Percentiles rank a stretch among this genome's conserved stretches.
Evolutionary conservation across 2,888 invertebrate genomes (phyloP).

Genomic region (Uloborus plumipes): DNA sequence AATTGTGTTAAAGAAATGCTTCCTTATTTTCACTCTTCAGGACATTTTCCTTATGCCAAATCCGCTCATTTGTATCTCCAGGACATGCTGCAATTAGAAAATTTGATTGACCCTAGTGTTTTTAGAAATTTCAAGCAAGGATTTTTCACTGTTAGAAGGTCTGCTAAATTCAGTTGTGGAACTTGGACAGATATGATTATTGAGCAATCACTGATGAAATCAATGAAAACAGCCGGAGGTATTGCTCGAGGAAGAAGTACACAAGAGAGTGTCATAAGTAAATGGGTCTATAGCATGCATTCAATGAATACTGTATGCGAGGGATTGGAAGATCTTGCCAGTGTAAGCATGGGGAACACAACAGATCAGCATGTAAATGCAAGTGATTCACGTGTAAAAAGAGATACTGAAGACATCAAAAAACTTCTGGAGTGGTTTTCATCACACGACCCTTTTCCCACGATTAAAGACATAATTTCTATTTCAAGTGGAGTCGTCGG

Average conservation of each 20-base stretch:
- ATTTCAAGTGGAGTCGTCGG: conserved; percentile 21
- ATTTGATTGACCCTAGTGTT: too few species aligned
- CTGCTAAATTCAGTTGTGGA: too few species aligned
- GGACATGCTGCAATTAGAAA: too few species aligned
- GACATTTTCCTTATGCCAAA: conserved; percentile 19
- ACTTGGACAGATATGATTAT: too few species aligned
- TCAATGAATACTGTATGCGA: conserved; percentile 11
- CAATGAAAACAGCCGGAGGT: conserved; percentile 20
- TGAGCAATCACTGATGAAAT: conserved; percentile 14
- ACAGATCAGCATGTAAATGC: conserved; percentile 24
- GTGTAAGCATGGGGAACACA: neutral
- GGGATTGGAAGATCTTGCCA: neutral
- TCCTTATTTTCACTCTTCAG: conserved; percentile 21
- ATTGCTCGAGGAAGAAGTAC: conserved; percentile 3
- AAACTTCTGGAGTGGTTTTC: conserved; percentile 21
- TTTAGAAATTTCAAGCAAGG: too few species aligned
- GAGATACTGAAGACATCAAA: too few species aligned
- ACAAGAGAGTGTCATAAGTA: too few species aligned
- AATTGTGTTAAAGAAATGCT: conserved; percentile 19
- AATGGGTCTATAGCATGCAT: conserved; percentile 5
- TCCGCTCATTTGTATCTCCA: too few species aligned
- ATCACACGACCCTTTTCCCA: conserved; percentile 18
- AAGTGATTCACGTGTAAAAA: too few species aligned
- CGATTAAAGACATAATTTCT: conserved; percentile 1
- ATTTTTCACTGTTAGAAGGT: too few species aligned